These are phyloP conservation scores for Watsonalla binaria DNA, from an alignment of 2,888 invertebrate genomes.

Conservation along the genomic window DNA sequence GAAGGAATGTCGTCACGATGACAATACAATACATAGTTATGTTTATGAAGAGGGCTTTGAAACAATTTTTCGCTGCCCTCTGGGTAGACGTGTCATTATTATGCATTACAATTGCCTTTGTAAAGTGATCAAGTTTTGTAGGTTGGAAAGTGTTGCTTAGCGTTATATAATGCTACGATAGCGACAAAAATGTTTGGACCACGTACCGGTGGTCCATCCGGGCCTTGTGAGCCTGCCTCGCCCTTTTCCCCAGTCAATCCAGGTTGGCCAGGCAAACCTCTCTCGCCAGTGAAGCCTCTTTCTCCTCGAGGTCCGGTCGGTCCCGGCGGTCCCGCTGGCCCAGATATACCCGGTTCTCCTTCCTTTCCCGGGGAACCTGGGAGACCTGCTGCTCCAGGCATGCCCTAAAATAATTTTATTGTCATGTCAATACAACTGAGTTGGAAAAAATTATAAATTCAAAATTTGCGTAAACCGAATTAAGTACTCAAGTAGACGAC, in stretches of 20 bases:
- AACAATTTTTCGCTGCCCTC: no score
- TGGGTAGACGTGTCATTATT: no score
- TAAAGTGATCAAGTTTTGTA: neutral
- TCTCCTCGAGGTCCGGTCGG: conserved; percentile 81
- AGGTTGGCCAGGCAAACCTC: conserved; percentile 83
- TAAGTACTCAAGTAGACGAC: no score
- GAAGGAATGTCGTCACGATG: no score
- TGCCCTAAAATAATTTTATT: conserved; percentile 66
- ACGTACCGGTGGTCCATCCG: conserved; percentile 82
- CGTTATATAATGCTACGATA: no score
- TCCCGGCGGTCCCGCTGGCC: conserved; percentile 81
- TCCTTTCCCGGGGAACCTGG: conserved; percentile 89
- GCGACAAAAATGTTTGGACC: neutral
- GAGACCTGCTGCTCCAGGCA: conserved; percentile 86
- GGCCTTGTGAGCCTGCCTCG: conserved; percentile 81
- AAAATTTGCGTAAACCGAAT: no score
- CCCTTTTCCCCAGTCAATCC: conserved; percentile 83
- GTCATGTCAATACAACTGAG: no score
- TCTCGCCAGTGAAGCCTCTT: conserved; percentile 86
- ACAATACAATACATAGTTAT: no score
- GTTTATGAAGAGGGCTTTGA: no score
- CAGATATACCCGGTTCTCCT: conserved; percentile 85
- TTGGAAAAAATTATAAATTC: no score
- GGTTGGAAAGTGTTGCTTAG: no score
- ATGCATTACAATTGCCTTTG: no score